Evolutionary conservation across 2,888 invertebrate species (phyloP), one percentile per base, ranked within the genome.

Genomic region (Altica lythri): DNA sequence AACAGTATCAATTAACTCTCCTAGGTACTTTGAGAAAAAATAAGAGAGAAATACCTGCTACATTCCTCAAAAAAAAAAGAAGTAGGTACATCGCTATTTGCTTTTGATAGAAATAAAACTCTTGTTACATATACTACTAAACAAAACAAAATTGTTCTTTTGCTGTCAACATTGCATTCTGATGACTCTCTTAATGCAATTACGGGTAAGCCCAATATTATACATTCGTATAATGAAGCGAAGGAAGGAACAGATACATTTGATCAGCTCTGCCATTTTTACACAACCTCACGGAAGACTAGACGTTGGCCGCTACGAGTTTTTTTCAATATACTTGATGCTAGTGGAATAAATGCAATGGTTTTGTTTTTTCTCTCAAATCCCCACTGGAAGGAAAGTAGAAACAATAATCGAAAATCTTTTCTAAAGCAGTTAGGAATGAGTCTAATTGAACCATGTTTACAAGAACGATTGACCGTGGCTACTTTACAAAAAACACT

Each of bases 261-360:
- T 34, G 52, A 58, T 32, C 45, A 58, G 40, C 45, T 55, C 8
- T 52, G 43, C 22, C 52, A 58, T 34, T 22, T 57, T 35, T 66
- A 67, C 57, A 61, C 63, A 37, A 64, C 64, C 13, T 53, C 52
- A 14, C 53, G 66, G 37, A 55, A 46, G 48, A 60, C 62, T 29
- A 35, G 51, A 27, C 56, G 65, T 54, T 66, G 66, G 64, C 65
- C 61, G 18, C 45, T 67, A 48, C 49, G 61, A 38, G 32, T 66
- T 38, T 67, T 67, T 61, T 67, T 55, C 46, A 55, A 55, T 5
- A 55, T 67, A 18, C 16, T 53, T 51, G 48, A n/a, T n/a, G n/a
- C n/a, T n/a, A n/a, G n/a, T n/a, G n/a, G n/a, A 8, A 55, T 60
- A 44, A 68, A 68, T 25, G 5, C 34, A 34, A 14, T 14, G 13